phyloP scores from a whole-genome alignment of 2,888 invertebrate species.

The Clunio marinus region DNA sequence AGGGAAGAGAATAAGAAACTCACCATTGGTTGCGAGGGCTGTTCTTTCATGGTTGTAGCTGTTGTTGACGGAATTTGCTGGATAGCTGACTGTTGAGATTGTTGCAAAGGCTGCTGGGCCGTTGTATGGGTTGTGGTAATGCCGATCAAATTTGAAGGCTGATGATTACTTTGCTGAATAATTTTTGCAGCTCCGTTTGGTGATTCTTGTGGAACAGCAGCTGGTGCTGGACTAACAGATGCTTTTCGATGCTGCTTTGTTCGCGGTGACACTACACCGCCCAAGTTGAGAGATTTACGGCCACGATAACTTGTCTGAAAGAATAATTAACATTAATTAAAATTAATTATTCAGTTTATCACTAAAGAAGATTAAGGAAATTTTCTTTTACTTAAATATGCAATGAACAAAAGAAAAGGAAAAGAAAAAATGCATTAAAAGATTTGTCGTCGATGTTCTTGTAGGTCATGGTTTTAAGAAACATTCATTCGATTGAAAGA shows the following conservation, averaged over 20 bases:
- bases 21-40: constrained; percentile 53
- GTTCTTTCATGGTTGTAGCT: constrained; percentile 53
- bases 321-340: constrained; percentile 27
- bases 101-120: constrained; percentile 44
- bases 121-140: constrained; percentile 46
- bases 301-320: constrained; percentile 42
- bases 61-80: constrained; percentile 46
- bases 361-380: neutral
- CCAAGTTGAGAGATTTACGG: constrained; percentile 42
- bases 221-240: constrained; percentile 43
- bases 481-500: no score
- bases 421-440: no score
- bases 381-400: neutral
- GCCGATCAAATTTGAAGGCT: constrained; percentile 40
- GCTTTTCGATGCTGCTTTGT: constrained; percentile 41
- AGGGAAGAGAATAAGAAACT: constrained; percentile 42
- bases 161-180: constrained; percentile 19
- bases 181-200: constrained; percentile 41
- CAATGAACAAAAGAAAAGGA: no score
- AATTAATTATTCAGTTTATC: constrained; percentile 20
- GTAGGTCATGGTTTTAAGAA: no score
- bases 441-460: no score
- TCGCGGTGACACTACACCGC: constrained; percentile 42
- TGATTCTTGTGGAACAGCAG: constrained; percentile 43
- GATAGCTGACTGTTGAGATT: constrained; percentile 18